Evolutionary conservation across 2,113 vertebrate genomes (phyloP).

Genomic region (Haemorhous mexicanus): DNA sequence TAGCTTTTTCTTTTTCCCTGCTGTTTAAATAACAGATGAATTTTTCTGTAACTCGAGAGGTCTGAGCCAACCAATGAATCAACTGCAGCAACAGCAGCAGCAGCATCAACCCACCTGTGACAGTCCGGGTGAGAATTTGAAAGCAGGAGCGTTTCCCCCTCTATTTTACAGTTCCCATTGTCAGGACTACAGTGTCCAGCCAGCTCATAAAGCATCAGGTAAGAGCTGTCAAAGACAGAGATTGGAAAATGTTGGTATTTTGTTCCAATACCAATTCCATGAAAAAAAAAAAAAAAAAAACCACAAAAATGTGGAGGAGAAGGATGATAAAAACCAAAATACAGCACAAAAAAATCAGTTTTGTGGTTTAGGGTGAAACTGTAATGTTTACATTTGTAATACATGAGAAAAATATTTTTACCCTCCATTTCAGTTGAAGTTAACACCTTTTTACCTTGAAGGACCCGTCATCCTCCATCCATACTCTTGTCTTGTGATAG

Average conservation of each 20-base stretch:
- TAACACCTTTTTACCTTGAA: neutral
- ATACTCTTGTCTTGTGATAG: neutral
- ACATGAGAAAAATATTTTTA: neutral
- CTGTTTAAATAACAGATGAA: constrained; percentile 69
- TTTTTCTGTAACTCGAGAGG: constrained; percentile 68
- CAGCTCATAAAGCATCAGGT: constrained; percentile 82
- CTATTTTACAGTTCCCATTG: constrained; percentile 75
- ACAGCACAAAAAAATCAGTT: neutral
- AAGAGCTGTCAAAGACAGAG: constrained; percentile 8
- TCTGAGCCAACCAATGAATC: constrained; percentile 63
- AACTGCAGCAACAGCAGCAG: constrained; percentile 60
- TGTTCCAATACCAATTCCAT: neutral
- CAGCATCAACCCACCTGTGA: constrained; percentile 54
- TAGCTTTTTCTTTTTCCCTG: neutral
- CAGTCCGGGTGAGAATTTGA: constrained; percentile 53
- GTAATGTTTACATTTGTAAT: neutral
- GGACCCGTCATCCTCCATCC: neutral
- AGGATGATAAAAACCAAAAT: neutral
- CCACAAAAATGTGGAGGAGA: neutral
- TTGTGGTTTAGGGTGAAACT: neutral
- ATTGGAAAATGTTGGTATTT: neutral
- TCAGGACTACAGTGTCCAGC: constrained; percentile 74
- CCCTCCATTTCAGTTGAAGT: neutral
- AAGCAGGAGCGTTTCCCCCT: constrained; percentile 63
- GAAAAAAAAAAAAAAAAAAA: neutral